A percentile compares a stretch with the other conserved stretches of the same genome.
Conservation (phyloP, 2,888 invertebrate genomes). For the Heteropelma amictum region DNA sequence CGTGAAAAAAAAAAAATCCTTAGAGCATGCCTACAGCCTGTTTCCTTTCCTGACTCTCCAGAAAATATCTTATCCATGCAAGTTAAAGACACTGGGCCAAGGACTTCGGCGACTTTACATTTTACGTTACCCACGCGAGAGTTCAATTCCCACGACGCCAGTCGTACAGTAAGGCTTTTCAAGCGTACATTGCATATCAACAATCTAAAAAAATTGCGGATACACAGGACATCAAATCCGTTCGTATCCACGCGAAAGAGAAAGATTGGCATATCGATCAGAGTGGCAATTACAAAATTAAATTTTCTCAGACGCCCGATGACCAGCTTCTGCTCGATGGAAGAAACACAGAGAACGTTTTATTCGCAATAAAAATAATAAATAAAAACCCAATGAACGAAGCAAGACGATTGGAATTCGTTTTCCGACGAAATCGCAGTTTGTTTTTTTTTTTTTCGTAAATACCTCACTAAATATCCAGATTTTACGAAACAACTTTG, state of each 20-base stretch:
- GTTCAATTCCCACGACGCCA: constrained; percentile 64
- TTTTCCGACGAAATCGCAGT: too few relatives aligned
- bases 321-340: too few relatives aligned
- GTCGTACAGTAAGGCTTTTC: constrained; percentile 3
- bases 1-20: constrained; percentile 14
- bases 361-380: too few relatives aligned
- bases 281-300: neutral
- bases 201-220: neutral
- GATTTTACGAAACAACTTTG: too few relatives aligned
- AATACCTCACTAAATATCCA: too few relatives aligned
- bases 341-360: too few relatives aligned
- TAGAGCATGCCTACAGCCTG: neutral
- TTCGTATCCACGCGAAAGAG: neutral
- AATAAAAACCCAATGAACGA: too few relatives aligned
- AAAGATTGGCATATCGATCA: too few relatives aligned
- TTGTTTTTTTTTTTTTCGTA: too few relatives aligned
- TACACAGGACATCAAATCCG: neutral
- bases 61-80: constrained; percentile 29
- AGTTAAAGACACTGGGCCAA: constrained; percentile 65
- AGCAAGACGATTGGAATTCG: too few relatives aligned
- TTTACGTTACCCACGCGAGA: constrained; percentile 21
- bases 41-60: constrained; percentile 44
- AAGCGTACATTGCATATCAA: neutral
- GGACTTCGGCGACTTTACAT: constrained; percentile 55
- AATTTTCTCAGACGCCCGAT: too few relatives aligned